Percentiles rank a stretch among this genome's conserved stretches.
phyloP scores from a whole-genome alignment of 2,797 vertebrate species.

The Enteromius paludinosus region DNA sequence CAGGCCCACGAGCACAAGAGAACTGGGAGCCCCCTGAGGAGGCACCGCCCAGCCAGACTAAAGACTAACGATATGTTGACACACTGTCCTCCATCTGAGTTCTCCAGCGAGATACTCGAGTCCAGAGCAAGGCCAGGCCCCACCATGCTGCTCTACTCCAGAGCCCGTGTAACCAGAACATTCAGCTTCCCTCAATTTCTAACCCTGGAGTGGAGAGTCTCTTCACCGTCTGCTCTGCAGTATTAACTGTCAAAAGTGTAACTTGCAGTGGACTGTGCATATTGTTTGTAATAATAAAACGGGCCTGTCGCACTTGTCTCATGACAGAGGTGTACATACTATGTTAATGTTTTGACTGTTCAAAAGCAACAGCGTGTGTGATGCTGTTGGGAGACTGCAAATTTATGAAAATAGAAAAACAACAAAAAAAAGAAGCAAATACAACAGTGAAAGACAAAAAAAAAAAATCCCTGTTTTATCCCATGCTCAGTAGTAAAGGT shows the following conservation, averaged over 20 bases:
- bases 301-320: conserved; percentile 97
- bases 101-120: conserved; percentile 82
- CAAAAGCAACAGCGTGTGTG: conserved; percentile 85
- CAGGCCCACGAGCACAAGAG: conserved; percentile 98
- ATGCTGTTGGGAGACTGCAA: conserved; percentile 91
- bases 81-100: conserved; percentile 80
- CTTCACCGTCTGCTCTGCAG: conserved; percentile 93
- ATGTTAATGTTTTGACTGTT: conserved; percentile 99
- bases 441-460: conserved; percentile 68
- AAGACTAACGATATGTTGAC: conserved; percentile 88
- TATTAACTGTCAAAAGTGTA: conserved; percentile 87
- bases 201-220: conserved; percentile 85
- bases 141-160: conserved; percentile 60
- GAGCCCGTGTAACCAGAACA: conserved; percentile 78
- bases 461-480: conserved; percentile 87
- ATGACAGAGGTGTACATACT: conserved; percentile 99
- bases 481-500: conserved; percentile 91
- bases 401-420: conserved; percentile 84
- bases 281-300: conserved; percentile 92
- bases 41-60: conserved; percentile 88
- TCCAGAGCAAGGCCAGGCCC: conserved; percentile 87
- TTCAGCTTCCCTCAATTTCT: conserved; percentile 85
- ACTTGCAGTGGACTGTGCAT: conserved; percentile 95
- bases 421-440: conserved; percentile 68
- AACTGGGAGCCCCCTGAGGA: conserved; percentile 97